Base-by-base conservation (phyloP, 2,113 vertebrate genomes). In the Nycticryphes semicollaris region DNA sequence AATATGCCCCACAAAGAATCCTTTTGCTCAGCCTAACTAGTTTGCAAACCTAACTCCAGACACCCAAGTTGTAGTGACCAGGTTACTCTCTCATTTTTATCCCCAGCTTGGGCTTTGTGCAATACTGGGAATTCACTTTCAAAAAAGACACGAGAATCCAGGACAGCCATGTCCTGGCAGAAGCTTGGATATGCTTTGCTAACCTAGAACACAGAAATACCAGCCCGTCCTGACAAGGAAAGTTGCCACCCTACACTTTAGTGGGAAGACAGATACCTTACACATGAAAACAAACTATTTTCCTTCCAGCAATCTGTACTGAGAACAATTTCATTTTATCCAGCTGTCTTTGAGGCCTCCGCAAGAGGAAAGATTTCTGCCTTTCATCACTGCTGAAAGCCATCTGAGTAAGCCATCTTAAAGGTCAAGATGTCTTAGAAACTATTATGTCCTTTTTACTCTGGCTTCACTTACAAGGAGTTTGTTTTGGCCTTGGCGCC, bases 311-410 rank as follows among this genome's bases (percentile, higher is more conserved):
- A 62, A 62, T 82, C 63, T 62, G 35, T n/a, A 11, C 81, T 4
- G 48, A 87, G 70, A 87, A 81, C 51, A 78, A 48, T 79, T 91
- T 48, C 20, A 19, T 39, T 87, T 79, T 82, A 78, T 85, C 87
- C 94, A 91, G 86, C 90, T 94, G 86, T 41, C 90, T 84, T 56
- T 30, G 73, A 67, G 73, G 72, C 62, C 1, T n/a, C 60, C 1
- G 0, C 64, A 67, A 76, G 56, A 91, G 68, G 63, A 70, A 85
- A 74, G 15, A 14, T 68, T 93, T 31, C 82, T 86, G 88, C 76
- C 95, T 93, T 89, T 88, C 87, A 31, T 85, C 73, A 64, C 90
- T 68, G 51, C 92, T 75, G 81, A 94, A 87, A 94, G 79, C 57
- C 81, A 69, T 84, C 94, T 95, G 93, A 50, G 88, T 80, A 73